phyloP scores from a whole-genome alignment of 2,888 invertebrate species.

The Hydroisotoma schaefferi region DNA sequence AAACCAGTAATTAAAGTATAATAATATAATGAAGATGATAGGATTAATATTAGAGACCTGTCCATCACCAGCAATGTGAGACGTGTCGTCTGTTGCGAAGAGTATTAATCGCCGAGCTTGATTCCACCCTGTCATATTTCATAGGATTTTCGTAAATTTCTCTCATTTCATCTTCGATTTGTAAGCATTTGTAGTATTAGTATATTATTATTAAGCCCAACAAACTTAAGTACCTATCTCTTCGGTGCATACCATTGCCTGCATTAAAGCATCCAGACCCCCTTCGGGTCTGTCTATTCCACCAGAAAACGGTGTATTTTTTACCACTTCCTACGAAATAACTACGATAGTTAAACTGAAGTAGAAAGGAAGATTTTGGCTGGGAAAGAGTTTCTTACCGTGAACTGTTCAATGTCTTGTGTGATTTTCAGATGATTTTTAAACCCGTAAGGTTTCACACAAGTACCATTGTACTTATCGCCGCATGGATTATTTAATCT shows the following conservation, averaged over 20 bases:
- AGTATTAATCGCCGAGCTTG: slow-evolving; percentile 27
- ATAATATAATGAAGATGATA: neutral
- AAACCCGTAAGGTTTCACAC: slow-evolving; percentile 25
- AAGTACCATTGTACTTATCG: neutral
- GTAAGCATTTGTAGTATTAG: no score
- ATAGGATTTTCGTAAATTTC: no score
- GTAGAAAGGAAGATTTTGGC: neutral
- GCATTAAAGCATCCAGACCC: slow-evolving; percentile 98
- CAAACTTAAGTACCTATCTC: neutral
- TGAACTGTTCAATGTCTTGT: slow-evolving; percentile 11
- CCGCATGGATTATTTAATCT: slow-evolving; percentile 21
- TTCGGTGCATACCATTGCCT: neutral
- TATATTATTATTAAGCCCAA: no score
- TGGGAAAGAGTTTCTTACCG: slow-evolving; percentile 17
- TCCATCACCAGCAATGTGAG: slow-evolving; percentile 99
- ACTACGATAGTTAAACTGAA: neutral
- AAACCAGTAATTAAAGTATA: neutral
- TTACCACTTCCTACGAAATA: slow-evolving; percentile 64
- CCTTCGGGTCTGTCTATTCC: slow-evolving; percentile 98
- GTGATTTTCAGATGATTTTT: slow-evolving; percentile 24
- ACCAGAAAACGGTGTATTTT: slow-evolving; percentile 82
- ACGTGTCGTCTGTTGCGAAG: slow-evolving; percentile 90
- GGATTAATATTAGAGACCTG: slow-evolving; percentile 61
- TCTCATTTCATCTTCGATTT: no score
- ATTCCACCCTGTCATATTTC: slow-evolving; percentile 28